Conservation (phyloP, 1,140 invertebrate species). For the Drosophila eugracilis region DNA sequence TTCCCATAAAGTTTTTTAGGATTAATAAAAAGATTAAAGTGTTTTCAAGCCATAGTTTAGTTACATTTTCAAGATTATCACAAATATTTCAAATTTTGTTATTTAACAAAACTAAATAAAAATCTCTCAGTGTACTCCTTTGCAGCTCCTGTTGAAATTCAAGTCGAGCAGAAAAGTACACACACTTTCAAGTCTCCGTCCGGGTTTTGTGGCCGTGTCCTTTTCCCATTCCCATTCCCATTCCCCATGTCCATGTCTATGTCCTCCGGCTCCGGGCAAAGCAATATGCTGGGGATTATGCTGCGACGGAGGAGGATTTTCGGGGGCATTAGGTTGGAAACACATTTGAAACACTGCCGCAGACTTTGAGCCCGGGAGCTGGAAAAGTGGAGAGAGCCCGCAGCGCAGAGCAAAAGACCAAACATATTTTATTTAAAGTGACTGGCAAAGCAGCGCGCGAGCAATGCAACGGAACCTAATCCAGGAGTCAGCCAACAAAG, state of each 20-base stretch:
- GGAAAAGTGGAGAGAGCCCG: neutral
- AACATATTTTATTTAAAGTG: slow-evolving; percentile 83
- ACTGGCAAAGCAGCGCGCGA: slow-evolving; percentile 65
- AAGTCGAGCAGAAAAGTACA: slow-evolving; percentile 83
- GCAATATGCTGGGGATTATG: slow-evolving; percentile 80
- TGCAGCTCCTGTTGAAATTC: slow-evolving; percentile 61
- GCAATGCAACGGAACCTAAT: slow-evolving; percentile 72
- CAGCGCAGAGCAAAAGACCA: slow-evolving; percentile 58
- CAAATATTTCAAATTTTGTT: no score
- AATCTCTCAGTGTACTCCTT: neutral
- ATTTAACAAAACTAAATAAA: neutral
- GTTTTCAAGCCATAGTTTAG: no score
- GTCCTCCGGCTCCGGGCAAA: slow-evolving; percentile 59
- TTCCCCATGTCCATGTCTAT: slow-evolving; percentile 19
- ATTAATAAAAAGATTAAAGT: no score
- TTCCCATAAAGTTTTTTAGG: neutral
- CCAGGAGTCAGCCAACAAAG: slow-evolving; percentile 70
- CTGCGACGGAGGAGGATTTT: slow-evolving; percentile 66
- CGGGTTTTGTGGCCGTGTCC: slow-evolving; percentile 24
- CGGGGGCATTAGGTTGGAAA: slow-evolving; percentile 82
- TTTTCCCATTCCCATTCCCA: slow-evolving; percentile 16
- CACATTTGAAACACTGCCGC: slow-evolving; percentile 80
- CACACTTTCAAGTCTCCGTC: slow-evolving; percentile 71
- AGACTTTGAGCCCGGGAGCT: slow-evolving; percentile 25
- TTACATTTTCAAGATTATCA: no score